Base-by-base conservation (phyloP, 2,888 invertebrate species). In the Escarpia spicata region DNA sequence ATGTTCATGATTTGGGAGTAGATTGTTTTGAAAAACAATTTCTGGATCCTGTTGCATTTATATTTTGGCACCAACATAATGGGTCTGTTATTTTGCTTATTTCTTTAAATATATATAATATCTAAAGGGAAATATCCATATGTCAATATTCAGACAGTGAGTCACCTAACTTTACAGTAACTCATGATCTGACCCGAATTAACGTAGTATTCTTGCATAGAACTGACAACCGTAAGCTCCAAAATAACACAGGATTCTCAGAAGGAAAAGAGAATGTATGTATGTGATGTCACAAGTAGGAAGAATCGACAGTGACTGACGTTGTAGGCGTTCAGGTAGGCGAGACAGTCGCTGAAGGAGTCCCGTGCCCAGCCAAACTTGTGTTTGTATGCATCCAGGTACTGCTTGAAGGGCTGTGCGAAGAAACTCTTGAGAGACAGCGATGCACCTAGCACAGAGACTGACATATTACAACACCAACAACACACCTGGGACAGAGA, bases 341-440 rank as follows among this genome's bases (percentile, higher is more conserved):
- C 98, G 93, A 99, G 97, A 93, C 98, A 97, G 96, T 99, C 99
- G 95, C 98, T 98, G 96, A 98, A 97, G 0, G 98, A 98, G 0
- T 98, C 98, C 95, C 98, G 97, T 0, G 99, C 97, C 98, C 98
- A 99, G 0, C 97, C 97, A 37, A 98, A 96, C 96, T 98, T 98
- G 26, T 98, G 97, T 95, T 97, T 96, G 95, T 96, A 97, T 3
- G 96, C 95, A 90, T 96, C 95, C 92, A 98, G 96, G 92, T 97
- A 97, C 94, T 97, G 97, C 92, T 97, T 97, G 96, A 98, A 98
- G 0, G 98, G 98, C 93, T 97, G 97, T 93, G 97, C 97, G 96
- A 98, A 99, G 92, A 99, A 97, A 94, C 97, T 98, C 95, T 98
- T 98, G 10, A 98, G 97, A 0, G 98, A 98, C 97, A 98, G 97